Conservation (phyloP, 1,140 invertebrate genomes). For the Apocrypta bakeri region DNA sequence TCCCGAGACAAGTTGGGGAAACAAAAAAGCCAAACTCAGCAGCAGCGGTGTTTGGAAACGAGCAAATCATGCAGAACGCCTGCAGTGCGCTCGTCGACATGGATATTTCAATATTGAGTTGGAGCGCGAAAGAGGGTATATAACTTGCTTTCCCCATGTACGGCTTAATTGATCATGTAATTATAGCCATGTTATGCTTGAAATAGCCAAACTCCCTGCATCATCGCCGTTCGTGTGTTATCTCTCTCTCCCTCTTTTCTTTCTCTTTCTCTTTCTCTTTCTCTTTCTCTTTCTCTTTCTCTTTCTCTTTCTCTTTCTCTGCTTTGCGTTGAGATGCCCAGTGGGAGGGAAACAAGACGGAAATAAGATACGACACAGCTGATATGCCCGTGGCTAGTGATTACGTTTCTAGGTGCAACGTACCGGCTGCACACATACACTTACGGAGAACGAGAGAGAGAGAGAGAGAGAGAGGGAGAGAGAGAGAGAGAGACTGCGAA, state of each 20-base stretch:
- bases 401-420: slow-evolving; percentile 68
- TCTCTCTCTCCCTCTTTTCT: slow-evolving; percentile 18
- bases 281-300: slow-evolving; percentile 24
- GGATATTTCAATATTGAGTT: slow-evolving; percentile 16
- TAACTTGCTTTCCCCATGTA: slow-evolving; percentile 3
- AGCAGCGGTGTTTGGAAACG: not conserved
- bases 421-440: slow-evolving; percentile 21
- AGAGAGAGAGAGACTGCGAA: slow-evolving; percentile 55
- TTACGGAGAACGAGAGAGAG: no score
- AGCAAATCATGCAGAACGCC: not conserved
- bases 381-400: slow-evolving; percentile 69
- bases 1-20: not conserved
- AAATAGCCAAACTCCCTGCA: slow-evolving; percentile 10
- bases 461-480: slow-evolving; percentile 52
- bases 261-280: slow-evolving; percentile 16
- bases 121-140: not conserved
- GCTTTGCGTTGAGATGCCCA: no score
- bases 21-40: not conserved
- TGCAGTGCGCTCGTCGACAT: slow-evolving; percentile 15
- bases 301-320: slow-evolving; percentile 8
- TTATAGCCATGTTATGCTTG: slow-evolving; percentile 21
- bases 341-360: slow-evolving; percentile 62
- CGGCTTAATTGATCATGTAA: slow-evolving; percentile 43
- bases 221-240: not conserved
- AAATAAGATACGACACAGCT: slow-evolving; percentile 73